Conservation (phyloP, 2,113 vertebrate species). For the Crotophaga sulcirostris region DNA sequence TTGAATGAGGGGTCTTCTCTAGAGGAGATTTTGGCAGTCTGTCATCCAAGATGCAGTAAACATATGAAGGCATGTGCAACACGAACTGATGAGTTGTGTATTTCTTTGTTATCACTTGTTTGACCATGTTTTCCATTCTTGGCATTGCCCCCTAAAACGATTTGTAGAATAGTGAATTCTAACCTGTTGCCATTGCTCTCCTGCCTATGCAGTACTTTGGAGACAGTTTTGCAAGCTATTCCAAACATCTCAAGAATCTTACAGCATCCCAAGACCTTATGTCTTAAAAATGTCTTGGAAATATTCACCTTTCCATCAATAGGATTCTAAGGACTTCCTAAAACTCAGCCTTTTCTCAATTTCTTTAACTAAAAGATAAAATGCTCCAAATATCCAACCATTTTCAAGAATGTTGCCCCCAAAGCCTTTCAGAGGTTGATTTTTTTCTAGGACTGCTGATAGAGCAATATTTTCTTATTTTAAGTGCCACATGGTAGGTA, state of each 20-base stretch:
- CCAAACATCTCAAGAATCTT: not conserved
- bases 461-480: not conserved
- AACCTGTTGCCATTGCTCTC: not conserved
- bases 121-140: not conserved
- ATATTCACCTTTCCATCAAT: not conserved
- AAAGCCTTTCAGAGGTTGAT: not conserved
- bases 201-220: not conserved
- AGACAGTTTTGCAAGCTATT: not conserved
- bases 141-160: not conserved
- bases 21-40: not conserved
- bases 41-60: not conserved
- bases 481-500: not conserved
- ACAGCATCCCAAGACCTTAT: not conserved
- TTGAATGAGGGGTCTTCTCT: not conserved
- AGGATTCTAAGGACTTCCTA: not conserved
- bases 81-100: not conserved
- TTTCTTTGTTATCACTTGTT: not conserved
- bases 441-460: not conserved
- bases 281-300: not conserved
- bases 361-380: not conserved
- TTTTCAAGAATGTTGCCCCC: not conserved
- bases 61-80: rapidly evolving
- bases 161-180: not conserved
- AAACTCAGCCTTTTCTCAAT: not conserved
- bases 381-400: not conserved